Evolutionary conservation across 2,888 invertebrate species (phyloP).

Genomic region (Pasiphila rectangulata): DNA sequence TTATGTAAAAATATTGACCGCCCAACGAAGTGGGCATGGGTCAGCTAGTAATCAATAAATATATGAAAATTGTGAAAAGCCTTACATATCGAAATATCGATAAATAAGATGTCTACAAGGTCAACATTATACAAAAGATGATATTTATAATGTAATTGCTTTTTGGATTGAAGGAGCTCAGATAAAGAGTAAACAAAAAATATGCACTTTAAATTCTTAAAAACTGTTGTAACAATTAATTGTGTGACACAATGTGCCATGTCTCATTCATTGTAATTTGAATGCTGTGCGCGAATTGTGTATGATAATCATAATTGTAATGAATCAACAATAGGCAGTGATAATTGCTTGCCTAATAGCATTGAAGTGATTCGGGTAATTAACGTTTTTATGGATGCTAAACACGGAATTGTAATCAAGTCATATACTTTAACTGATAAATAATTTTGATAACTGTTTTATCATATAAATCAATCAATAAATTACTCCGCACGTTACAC

Average conservation of each 20-base stretch:
- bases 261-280: constrained; percentile 41
- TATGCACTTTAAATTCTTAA: constrained; percentile 31
- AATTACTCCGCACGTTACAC: no score
- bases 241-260: constrained; percentile 37
- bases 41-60: no score
- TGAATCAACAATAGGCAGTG: constrained; percentile 34
- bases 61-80: no score
- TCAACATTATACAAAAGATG: no score
- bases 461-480: no score
- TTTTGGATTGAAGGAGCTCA: neutral
- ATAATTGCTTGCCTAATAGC: constrained; percentile 36
- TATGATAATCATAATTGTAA: constrained; percentile 36
- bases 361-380: constrained; percentile 22
- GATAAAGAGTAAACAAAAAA: neutral
- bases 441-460: constrained; percentile 1
- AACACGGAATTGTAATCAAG: neutral
- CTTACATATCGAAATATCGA: no score
- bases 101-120: no score
- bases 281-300: constrained; percentile 37
- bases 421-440: neutral
- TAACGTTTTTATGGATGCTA: constrained; percentile 9
- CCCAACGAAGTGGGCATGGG: no score
- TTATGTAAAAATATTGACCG: no score
- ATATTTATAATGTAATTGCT: neutral
- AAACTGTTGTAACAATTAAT: constrained; percentile 39